Evolutionary conservation across 2,113 vertebrate species (phyloP), one percentile per base, ranked within the genome.

Genomic region (Sinocyclocheilus anshuiensis): DNA sequence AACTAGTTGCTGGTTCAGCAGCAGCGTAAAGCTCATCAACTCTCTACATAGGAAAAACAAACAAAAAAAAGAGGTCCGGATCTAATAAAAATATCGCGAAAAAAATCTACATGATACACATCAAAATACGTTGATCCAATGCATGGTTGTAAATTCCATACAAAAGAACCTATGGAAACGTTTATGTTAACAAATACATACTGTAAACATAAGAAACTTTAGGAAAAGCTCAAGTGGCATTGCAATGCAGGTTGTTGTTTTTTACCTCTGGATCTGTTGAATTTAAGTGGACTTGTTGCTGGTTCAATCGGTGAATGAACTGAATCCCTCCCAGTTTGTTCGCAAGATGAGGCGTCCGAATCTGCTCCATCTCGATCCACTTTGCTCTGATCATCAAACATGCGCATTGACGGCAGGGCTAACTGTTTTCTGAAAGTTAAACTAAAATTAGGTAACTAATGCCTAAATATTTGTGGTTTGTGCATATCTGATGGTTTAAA

Each of bases 301-400:
- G 94, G 81, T 0, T 94, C 94, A 86, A 91, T 79, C 1, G 97
- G 97, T 3, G 97, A 98, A 88, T 95, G 93, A 59, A 96, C 93
- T 0, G 93, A 89, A 11, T 98, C 97, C 0, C 96, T 95, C 8
- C 92, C 93, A 0, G 93, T 91, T 18, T 93, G 93, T 53, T 97
- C 97, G 87, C 95, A 96, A 42, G 95, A 97, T 0, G 97, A 98
- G 79, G 96, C 95, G 20, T 99, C 98, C 0, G 98, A 99, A 29
- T 98, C 98, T 0, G 92, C 96, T 53, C 96, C 95, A 42, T 99
- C 96, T 48, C 92, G 91, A 57, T 97, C 96, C 0, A 87, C 93
- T 84, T 96, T 96, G 92, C 95, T 94, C 89, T 95, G 96, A 53
- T 95, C 95, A 69, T 97, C 96, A 10, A 97, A 97, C 91, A 96